Percentiles rank a stretch among this genome's conserved stretches.
These are phyloP conservation scores for Cebus imitator DNA, from an alignment of 2,113 vertebrate genomes.

Conservation along the genomic window DNA sequence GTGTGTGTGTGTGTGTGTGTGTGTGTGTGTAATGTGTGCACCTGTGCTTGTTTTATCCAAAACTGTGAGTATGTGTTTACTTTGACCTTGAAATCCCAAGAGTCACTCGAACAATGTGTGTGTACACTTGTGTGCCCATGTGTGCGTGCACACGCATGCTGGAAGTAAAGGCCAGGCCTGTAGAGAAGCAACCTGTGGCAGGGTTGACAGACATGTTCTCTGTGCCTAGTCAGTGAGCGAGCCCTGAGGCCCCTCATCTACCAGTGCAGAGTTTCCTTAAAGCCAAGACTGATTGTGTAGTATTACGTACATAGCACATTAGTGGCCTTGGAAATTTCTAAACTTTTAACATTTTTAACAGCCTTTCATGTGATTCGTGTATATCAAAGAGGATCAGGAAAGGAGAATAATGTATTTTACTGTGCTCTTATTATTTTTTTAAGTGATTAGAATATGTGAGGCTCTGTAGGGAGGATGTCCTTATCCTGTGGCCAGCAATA, in stretches of 20 bases:
- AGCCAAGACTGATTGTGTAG: constrained; percentile 73
- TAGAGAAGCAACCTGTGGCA: constrained; percentile 65
- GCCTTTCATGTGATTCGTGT: constrained; percentile 81
- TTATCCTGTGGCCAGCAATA: neutral
- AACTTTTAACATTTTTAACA: constrained; percentile 75
- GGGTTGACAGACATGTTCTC: constrained; percentile 56
- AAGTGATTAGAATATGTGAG: neutral
- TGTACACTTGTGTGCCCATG: neutral
- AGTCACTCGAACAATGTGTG: constrained; percentile 78
- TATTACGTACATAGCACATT: constrained; percentile 71
- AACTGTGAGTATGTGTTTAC: constrained; percentile 86
- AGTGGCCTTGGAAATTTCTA: constrained; percentile 76
- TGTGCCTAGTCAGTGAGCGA: neutral
- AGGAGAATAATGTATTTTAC: constrained; percentile 80
- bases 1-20: constrained; percentile 54
- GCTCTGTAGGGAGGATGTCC: neutral
- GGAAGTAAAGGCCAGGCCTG: constrained; percentile 69
- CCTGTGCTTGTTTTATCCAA: constrained; percentile 75
- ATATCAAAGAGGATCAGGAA: constrained; percentile 82
- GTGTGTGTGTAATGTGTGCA: constrained; percentile 29
- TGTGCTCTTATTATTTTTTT: constrained; percentile 53
- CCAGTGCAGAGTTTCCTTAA: constrained; percentile 50
- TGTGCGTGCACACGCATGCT: constrained; percentile 49
- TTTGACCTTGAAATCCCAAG: constrained; percentile 84
- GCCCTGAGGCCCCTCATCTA: neutral